Conservation (phyloP, 2,113 vertebrate genomes). For the Passer domesticus region DNA sequence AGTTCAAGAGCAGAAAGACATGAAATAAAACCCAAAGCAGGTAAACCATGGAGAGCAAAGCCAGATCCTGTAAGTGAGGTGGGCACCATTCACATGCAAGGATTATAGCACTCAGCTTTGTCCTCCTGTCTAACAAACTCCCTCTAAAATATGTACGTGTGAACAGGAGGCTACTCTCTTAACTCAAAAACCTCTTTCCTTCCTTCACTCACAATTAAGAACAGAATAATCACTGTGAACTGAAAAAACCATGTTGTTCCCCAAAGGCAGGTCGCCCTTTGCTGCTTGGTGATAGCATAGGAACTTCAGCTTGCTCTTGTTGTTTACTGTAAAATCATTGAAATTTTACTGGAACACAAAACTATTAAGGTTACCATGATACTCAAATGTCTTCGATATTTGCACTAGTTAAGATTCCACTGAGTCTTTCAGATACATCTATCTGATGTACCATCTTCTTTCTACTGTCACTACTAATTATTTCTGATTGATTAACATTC, state of each 20-base stretch:
- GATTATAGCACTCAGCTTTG: background rate
- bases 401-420: background rate
- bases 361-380: background rate
- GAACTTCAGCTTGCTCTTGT: background rate
- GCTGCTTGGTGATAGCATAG: background rate
- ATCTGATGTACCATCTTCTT: background rate
- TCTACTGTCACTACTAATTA: background rate
- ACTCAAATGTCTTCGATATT: background rate
- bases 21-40: background rate
- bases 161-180: background rate
- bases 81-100: rapidly evolving
- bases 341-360: background rate
- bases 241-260: background rate
- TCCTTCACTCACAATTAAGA: background rate
- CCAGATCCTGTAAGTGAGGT: background rate
- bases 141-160: background rate
- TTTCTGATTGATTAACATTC: background rate
- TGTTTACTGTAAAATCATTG: background rate
- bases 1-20: background rate
- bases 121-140: background rate
- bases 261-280: background rate
- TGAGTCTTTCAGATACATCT: background rate
- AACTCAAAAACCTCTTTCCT: background rate
- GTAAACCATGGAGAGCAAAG: background rate
- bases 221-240: background rate